Evolutionary conservation across 2,113 vertebrate species (phyloP).

Genomic region (Danio rerio): DNA sequence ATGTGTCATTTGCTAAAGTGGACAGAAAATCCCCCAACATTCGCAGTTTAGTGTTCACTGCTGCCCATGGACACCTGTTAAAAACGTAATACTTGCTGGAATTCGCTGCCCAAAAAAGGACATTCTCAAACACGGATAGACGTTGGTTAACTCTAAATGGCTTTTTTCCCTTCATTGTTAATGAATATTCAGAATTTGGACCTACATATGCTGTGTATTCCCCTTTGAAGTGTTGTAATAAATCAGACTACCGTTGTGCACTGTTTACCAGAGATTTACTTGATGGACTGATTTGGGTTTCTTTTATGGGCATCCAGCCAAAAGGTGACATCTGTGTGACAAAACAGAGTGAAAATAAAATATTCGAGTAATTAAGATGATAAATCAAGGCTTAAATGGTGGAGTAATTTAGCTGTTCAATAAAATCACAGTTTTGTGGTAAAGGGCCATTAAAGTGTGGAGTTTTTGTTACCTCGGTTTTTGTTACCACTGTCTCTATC

Average conservation of each 20-base stretch:
- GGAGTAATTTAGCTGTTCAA: slow-evolving; percentile 10
- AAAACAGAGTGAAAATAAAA: background rate
- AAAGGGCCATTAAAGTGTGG: background rate
- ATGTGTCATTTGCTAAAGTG: slow-evolving; percentile 87
- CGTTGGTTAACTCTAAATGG: slow-evolving; percentile 49
- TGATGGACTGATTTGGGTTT: slow-evolving; percentile 41
- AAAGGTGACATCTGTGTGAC: background rate
- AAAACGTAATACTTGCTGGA: slow-evolving; percentile 58
- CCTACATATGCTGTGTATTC: slow-evolving; percentile 39
- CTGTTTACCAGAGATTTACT: slow-evolving; percentile 55
- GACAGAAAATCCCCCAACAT: slow-evolving; percentile 64
- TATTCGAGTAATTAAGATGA: background rate
- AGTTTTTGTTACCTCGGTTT: background rate
- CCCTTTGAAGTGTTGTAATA: slow-evolving; percentile 60
- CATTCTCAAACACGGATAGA: slow-evolving; percentile 48
- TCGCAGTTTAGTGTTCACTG: slow-evolving; percentile 64
- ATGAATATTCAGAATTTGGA: slow-evolving; percentile 45
- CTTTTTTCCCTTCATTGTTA: slow-evolving; percentile 58
- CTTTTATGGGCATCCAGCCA: background rate
- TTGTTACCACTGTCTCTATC: no score
- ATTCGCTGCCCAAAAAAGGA: slow-evolving; percentile 51
- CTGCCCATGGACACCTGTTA: slow-evolving; percentile 61
- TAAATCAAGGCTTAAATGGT: slow-evolving; percentile 18
- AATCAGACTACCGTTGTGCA: slow-evolving; percentile 60
- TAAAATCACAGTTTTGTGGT: slow-evolving; percentile 24